Base-by-base conservation (phyloP, 2,113 vertebrate genomes). In the Cynocephalus volans region DNA sequence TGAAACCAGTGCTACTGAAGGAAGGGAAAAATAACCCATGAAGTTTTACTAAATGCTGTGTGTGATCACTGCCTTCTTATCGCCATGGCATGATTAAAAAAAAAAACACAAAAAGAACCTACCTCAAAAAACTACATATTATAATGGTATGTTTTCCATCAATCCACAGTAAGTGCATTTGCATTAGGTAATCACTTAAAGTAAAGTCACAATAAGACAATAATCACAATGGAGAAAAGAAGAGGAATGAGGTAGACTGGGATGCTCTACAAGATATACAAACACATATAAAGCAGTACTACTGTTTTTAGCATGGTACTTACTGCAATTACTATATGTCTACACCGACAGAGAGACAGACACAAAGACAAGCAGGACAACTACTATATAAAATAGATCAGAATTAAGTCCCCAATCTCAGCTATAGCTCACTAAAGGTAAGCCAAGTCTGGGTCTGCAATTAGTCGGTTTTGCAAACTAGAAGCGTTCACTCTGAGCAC, bases 151-250 rank as follows among this genome's bases (percentile, higher is more conserved):
- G 4, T 58, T 90, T 65, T 72, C 75, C 72, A 6, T 24, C 56
- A 79, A 65, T 11, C 18, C 15, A 86, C 12, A 26, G 12, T 7
- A 52, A 93, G 1, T 36, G 9, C 19, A 84, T 88, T 60, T 92
- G n/a, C 70, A 94, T 28, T 75, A 90, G 24, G 19, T 6, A 67
- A 72, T 54, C 50, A 48, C 17, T 85, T 93, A 73, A 90, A 93
- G 77, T 45, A 77, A 94, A 88, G 8, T 6, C n/a, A 28, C 6
- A 17, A 50, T 62, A 69, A 83, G 84, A 83, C 26, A 56, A 72
- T 10, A 62, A 52, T 75, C 26, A 19, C 1, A 50, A 65, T 36
- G 9, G 28, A 41, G 62, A 91, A 79, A 23, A 72, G 26, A 73
- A 83, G 31, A 76, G 14, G 8, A 19, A 41, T 28, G 9, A 11